A percentile compares a stretch with the other conserved stretches of the same genome.
Conservation (phyloP, 2,888 invertebrate species). For the Anthoptus insignis region DNA sequence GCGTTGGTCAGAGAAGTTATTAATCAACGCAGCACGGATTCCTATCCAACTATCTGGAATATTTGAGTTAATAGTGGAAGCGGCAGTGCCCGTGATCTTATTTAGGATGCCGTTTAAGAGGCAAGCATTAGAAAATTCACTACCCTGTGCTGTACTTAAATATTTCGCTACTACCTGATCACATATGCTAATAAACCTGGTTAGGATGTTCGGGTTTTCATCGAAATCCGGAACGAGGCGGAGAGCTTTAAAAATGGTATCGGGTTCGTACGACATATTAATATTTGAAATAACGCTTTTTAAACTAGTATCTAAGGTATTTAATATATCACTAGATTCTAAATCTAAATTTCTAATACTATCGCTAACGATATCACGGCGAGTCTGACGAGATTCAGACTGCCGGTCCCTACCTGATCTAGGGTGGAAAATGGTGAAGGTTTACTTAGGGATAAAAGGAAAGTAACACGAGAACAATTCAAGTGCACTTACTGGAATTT, state of each 20-base stretch:
- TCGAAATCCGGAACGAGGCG: too few species aligned
- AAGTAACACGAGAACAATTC: background rate
- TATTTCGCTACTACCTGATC: constrained; percentile 14
- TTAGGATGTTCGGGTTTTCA: too few species aligned
- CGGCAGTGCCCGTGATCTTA: constrained; percentile 30
- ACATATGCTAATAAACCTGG: too few species aligned
- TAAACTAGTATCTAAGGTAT: background rate
- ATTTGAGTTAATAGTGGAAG: constrained; percentile 50
- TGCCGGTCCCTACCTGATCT: constrained; percentile 8
- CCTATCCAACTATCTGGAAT: constrained; percentile 49
- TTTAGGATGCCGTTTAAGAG: constrained; percentile 40
- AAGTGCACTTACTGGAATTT: constrained; percentile 2
- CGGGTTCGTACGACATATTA: background rate
- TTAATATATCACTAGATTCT: background rate
- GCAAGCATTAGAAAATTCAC: constrained; percentile 24
- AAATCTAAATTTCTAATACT: constrained; percentile 6
- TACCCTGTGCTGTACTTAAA: background rate
- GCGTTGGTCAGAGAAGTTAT: constrained; percentile 47
- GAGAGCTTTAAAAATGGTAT: background rate
- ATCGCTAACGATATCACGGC: constrained; percentile 4
- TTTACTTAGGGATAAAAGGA: background rate
- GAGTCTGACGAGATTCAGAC: constrained; percentile 6
- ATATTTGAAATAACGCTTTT: background rate
- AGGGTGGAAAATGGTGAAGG: background rate
- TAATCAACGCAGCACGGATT: constrained; percentile 30